phyloP scores from a whole-genome alignment of 2,113 vertebrate genomes.

The Pipra filicauda region DNA sequence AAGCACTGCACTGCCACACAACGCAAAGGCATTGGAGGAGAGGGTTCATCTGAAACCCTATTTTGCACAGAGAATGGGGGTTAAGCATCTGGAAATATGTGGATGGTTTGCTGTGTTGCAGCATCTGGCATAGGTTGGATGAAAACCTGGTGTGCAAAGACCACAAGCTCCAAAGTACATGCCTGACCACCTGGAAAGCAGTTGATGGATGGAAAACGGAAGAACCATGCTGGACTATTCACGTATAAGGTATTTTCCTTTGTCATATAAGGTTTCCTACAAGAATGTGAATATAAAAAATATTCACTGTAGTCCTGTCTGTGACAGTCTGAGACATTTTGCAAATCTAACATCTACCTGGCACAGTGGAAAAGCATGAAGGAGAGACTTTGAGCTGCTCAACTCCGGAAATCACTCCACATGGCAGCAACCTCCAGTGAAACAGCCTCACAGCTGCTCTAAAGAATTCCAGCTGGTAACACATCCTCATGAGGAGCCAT shows the following conservation, averaged over 20 bases:
- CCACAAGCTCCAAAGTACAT: background rate
- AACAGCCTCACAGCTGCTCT: constrained; percentile 31
- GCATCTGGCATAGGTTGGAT: background rate
- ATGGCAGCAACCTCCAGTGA: background rate
- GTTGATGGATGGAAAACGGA: background rate
- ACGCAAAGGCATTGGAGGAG: background rate
- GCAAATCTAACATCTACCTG: background rate
- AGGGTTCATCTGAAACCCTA: background rate
- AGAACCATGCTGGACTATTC: background rate
- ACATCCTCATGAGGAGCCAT: background rate
- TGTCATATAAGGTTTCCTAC: background rate
- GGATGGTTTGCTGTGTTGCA: background rate
- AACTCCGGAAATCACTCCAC: background rate
- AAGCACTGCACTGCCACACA: background rate
- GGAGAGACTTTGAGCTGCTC: background rate
- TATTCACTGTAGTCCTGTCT: background rate
- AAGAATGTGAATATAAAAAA: background rate
- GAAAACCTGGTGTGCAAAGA: background rate
- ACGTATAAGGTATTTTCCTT: background rate
- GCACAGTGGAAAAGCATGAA: background rate
- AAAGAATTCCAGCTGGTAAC: constrained; percentile 27
- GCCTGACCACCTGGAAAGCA: background rate
- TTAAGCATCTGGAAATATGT: background rate
- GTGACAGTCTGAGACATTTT: background rate
- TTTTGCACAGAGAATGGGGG: background rate